Evolutionary conservation across 2,888 invertebrate species (phyloP).

Genomic region (Rosalia funebris): DNA sequence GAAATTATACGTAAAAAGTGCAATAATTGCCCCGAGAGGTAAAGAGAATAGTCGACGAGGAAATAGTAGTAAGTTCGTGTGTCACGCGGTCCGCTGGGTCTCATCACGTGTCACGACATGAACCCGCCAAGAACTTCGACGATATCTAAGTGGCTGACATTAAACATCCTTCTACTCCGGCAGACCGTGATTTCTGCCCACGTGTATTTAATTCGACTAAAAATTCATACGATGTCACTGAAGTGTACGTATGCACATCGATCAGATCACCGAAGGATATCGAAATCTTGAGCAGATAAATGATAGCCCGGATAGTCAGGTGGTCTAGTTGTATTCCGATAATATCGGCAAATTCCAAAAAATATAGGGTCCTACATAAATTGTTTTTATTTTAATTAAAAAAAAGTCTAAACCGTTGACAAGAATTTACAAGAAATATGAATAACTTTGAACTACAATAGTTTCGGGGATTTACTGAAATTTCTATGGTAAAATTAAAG

Average conservation of each 20-base stretch:
- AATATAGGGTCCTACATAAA: too few relatives aligned
- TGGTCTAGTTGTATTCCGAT: too few relatives aligned
- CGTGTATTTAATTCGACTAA: constrained; percentile 45
- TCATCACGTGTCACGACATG: constrained; percentile 62
- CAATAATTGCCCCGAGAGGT: constrained; percentile 47
- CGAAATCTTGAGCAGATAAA: not conserved
- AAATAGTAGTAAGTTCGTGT: constrained; percentile 56
- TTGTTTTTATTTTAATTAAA: too few relatives aligned
- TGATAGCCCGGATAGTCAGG: too few relatives aligned
- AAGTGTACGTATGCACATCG: constrained; percentile 30
- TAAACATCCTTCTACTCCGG: constrained; percentile 54
- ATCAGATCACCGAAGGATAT: constrained; percentile 30
- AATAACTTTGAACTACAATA: too few relatives aligned
- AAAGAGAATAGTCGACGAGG: constrained; percentile 34
- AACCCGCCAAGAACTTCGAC: constrained; percentile 53
- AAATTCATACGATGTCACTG: constrained; percentile 38
- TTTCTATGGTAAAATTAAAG: too few relatives aligned
- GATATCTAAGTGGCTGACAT: constrained; percentile 60
- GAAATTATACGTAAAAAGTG: constrained; percentile 31
- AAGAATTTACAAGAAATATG: too few relatives aligned
- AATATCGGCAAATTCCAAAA: too few relatives aligned
- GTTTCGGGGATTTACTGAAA: too few relatives aligned
- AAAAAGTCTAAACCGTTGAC: too few relatives aligned
- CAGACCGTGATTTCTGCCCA: constrained; percentile 58
- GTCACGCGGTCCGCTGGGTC: constrained; percentile 58